Percentiles rank a stretch among this genome's conserved stretches.
phyloP scores from a whole-genome alignment of 1,140 invertebrate species.

The Euura lappo region DNA sequence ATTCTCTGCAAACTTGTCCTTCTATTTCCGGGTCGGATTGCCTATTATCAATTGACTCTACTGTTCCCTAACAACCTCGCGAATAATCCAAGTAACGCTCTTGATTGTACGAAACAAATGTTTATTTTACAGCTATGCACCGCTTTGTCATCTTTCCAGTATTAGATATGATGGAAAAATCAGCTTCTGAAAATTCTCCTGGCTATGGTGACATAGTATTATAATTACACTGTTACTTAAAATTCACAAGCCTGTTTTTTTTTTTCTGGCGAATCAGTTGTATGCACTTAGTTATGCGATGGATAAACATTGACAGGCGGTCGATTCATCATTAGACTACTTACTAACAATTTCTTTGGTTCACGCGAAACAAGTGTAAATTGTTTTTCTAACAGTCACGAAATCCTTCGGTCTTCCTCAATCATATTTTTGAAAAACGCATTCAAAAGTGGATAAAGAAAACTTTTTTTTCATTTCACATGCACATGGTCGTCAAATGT shows the following conservation, averaged over 20 bases:
- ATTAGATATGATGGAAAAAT: neutral
- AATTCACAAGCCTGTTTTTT: too few relatives aligned
- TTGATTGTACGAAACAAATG: neutral
- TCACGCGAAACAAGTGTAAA: conserved; percentile 33
- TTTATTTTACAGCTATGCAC: neutral
- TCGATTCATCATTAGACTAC: too few relatives aligned
- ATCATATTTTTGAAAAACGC: neutral
- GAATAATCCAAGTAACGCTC: too few relatives aligned
- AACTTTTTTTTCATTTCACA: conserved; percentile 11
- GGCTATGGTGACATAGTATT: neutral
- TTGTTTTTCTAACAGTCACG: conserved; percentile 57
- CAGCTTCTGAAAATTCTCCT: neutral
- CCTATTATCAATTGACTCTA: too few relatives aligned
- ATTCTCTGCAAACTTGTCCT: too few relatives aligned
- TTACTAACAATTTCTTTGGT: too few relatives aligned
- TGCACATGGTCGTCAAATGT: neutral
- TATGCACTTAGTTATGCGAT: too few relatives aligned
- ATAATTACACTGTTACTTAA: too few relatives aligned
- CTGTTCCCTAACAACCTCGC: too few relatives aligned
- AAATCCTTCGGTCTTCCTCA: neutral
- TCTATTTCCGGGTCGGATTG: too few relatives aligned
- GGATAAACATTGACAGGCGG: too few relatives aligned
- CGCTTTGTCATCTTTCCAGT: neutral
- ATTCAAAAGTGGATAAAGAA: conserved; percentile 13
- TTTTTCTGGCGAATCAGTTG: too few relatives aligned